These are phyloP conservation scores for Pseudotriccus pelzelni DNA, from an alignment of 2,797 vertebrate species.

Conservation along the genomic window DNA sequence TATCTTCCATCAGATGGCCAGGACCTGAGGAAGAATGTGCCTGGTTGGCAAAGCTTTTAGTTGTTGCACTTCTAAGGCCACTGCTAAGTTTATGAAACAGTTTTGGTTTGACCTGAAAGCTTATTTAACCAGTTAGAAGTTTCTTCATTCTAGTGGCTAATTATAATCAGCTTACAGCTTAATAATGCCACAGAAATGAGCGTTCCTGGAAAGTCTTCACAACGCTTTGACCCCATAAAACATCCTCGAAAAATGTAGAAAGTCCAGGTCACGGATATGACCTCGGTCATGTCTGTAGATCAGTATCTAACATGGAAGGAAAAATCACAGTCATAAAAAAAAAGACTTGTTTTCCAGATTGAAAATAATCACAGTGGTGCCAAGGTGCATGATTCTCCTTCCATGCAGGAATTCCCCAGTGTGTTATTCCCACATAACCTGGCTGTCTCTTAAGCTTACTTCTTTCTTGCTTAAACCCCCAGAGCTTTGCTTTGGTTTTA, in stretches of 20 bases:
- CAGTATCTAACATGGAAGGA: neutral
- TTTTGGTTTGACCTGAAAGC: neutral
- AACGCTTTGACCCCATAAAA: neutral
- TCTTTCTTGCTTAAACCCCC: neutral
- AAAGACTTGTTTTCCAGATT: neutral
- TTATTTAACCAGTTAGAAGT: conserved; percentile 12
- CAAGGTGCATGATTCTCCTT: neutral
- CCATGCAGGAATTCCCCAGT: neutral
- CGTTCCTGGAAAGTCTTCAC: neutral
- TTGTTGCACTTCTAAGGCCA: neutral
- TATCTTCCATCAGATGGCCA: neutral
- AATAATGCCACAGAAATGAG: neutral
- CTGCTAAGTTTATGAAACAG: conserved; percentile 17
- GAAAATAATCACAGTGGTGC: neutral
- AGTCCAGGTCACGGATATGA: neutral
- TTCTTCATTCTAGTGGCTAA: neutral
- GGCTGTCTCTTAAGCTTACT: neutral
- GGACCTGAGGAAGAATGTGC: conserved; percentile 17
- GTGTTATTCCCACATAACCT: neutral
- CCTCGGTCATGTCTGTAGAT: neutral
- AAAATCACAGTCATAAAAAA: neutral
- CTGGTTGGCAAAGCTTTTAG: conserved; percentile 11
- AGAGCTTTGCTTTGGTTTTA: neutral
- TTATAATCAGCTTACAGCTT: neutral
- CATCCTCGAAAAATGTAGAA: neutral